Evolutionary conservation across 2,888 invertebrate species (phyloP).

Genomic region (Cabera pusaria): DNA sequence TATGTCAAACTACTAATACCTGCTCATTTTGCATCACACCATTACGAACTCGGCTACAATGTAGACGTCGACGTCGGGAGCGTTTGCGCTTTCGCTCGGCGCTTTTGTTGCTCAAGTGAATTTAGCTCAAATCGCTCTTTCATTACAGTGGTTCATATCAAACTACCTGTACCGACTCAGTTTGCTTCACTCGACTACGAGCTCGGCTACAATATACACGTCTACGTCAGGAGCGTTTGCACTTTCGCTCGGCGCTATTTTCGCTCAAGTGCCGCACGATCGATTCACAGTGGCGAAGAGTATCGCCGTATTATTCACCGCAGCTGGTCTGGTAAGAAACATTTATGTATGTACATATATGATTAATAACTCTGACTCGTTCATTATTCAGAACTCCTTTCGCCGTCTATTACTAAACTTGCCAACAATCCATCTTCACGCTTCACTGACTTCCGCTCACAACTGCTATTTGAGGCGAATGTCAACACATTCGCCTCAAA

Average conservation of each 20-base stretch:
- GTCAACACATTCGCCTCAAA: too few relatives aligned
- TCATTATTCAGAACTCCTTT: too few relatives aligned
- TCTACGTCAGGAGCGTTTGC: slow-evolving; percentile 96
- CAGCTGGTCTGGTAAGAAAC: slow-evolving; percentile 91
- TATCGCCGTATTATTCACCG: slow-evolving; percentile 90
- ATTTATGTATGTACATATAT: too few relatives aligned
- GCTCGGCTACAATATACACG: slow-evolving; percentile 94
- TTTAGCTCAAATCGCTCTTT: slow-evolving; percentile 14
- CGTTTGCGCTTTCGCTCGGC: slow-evolving; percentile 94
- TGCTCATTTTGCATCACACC: slow-evolving; percentile 92
- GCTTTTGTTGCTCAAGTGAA: slow-evolving; percentile 90
- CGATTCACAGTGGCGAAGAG: slow-evolving; percentile 94
- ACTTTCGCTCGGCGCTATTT: slow-evolving; percentile 91
- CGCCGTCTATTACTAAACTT: too few relatives aligned
- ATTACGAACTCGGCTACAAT: slow-evolving; percentile 94
- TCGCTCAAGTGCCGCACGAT: slow-evolving; percentile 92
- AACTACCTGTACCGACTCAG: slow-evolving; percentile 97
- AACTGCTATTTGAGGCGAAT: too few relatives aligned
- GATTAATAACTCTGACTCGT: too few relatives aligned
- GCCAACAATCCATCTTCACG: too few relatives aligned
- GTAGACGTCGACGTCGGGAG: slow-evolving; percentile 93
- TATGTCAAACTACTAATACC: slow-evolving; percentile 95
- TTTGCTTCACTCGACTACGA: slow-evolving; percentile 91
- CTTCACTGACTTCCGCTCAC: too few relatives aligned
- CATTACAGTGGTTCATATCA: slow-evolving; percentile 95